Base-by-base conservation (phyloP, 2,113 vertebrate species). In the Smithornis capensis region DNA sequence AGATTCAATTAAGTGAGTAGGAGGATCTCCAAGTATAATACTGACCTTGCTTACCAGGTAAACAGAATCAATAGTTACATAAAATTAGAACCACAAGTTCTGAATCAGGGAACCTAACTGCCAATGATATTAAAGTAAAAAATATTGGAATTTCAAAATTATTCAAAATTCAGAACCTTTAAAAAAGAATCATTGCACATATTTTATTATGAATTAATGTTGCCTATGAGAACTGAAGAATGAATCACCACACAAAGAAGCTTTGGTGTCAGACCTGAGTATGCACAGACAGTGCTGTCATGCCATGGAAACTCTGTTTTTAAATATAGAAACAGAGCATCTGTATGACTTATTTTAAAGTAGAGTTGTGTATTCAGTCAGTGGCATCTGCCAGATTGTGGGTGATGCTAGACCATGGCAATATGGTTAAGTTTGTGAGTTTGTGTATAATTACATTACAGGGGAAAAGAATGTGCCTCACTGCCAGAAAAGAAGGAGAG, bases 301-400 rank as follows among this genome's bases (percentile, higher is more conserved):
- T 83, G 60, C 88, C 94, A 93, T 87, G 94, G 91, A 96, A 96
- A 94, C 68, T 74, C 23, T 64, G 47, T 37, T 93, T 89, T 95
- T 92, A 97, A 92, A 96, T 95, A 92, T 56, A 92, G 93, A 94
- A 94, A 76, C 37, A 62, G 70, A 60, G 49, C 56, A 90, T 95
- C 78, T 91, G 94, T 87, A 79, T 57, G 84, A 90, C 79, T 95
- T 44, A 57, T 50, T 86, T 95, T 69, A 95, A 97, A 96, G 71
- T 14, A 84, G 85, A 94, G 35, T 33, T 87, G 80, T 82, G 80
- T 88, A 94, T 93, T 70, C 60, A 64, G 84, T 50, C 80, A 80
- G 63, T 71, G 37, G 53, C 40, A 94, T 87, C 77, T 77, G 92
- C 96, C 92, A 96, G 85, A 45, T 80, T 91, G 87, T 76, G 91